Conservation (phyloP, 2,113 vertebrate genomes). For the Trematocara marginatum region DNA sequence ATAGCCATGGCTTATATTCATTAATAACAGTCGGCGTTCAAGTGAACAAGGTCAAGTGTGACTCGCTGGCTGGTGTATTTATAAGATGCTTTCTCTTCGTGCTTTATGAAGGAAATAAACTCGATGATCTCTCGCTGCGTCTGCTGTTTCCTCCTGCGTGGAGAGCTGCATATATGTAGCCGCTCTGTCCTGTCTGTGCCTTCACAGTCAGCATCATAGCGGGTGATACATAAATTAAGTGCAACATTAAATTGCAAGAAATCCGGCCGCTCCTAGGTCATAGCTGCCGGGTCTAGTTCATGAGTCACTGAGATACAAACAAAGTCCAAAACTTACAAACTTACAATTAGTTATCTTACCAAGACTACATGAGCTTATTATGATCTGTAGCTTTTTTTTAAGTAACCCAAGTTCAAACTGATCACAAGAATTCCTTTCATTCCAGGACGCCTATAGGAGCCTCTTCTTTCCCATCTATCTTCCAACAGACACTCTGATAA, state of each 20-base stretch:
- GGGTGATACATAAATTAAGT: not conserved
- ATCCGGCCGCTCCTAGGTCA: not conserved
- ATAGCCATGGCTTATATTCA: not conserved
- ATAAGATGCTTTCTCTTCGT: not conserved
- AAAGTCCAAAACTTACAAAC: not conserved
- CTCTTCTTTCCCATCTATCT: slow-evolving; percentile 4
- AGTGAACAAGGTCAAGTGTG: not conserved
- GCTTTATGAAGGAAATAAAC: not conserved
- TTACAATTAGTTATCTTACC: not conserved
- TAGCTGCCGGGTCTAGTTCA: not conserved
- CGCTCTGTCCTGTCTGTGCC: not conserved
- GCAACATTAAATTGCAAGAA: not conserved
- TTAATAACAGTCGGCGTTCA: not conserved
- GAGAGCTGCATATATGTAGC: not conserved
- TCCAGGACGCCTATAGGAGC: not conserved
- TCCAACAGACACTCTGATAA: not conserved
- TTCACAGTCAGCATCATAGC: not conserved
- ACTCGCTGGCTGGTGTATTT: not conserved
- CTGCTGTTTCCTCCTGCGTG: not conserved
- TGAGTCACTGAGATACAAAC: not conserved
- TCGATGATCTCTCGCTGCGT: not conserved
- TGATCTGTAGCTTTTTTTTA: not conserved
- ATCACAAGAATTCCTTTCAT: not conserved
- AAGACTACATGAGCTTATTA: not conserved
- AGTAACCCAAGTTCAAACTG: not conserved